Evolutionary conservation across 2,113 vertebrate species (phyloP).

Genomic region (Lynx canadensis): DNA sequence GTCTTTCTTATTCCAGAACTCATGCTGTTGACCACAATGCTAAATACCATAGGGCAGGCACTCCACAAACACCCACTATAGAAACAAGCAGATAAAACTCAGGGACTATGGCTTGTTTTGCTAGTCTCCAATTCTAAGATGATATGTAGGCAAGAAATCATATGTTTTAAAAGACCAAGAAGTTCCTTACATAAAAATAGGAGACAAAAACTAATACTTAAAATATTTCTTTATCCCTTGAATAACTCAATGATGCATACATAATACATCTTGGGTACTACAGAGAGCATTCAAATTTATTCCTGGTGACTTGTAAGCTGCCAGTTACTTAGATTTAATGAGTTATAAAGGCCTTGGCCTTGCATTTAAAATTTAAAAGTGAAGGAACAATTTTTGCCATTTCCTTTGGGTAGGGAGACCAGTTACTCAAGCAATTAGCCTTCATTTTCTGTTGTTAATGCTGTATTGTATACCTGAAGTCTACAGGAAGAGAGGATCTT

Average conservation of each 20-base stretch:
- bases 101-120: background rate
- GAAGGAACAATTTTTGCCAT: background rate
- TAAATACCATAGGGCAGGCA: background rate
- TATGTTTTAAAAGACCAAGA: background rate
- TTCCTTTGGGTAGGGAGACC: slow-evolving; percentile 32
- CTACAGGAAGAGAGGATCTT: background rate
- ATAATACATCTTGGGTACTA: background rate
- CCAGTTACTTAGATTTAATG: slow-evolving; percentile 37
- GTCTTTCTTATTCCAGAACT: background rate
- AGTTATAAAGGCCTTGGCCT: background rate
- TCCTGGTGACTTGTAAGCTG: slow-evolving; percentile 32
- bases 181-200: background rate
- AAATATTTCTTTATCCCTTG: background rate
- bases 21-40: background rate
- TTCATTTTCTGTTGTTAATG: slow-evolving; percentile 29
- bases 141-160: background rate
- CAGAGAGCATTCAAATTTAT: slow-evolving; percentile 10
- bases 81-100: background rate
- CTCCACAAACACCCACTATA: background rate
- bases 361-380: slow-evolving; percentile 26
- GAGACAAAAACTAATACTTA: background rate
- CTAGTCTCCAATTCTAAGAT: background rate
- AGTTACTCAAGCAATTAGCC: slow-evolving; percentile 36
- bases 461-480: background rate
- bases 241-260: background rate